Conservation (phyloP, 2,113 vertebrate genomes). For the Mesoclemmys tuberculata region DNA sequence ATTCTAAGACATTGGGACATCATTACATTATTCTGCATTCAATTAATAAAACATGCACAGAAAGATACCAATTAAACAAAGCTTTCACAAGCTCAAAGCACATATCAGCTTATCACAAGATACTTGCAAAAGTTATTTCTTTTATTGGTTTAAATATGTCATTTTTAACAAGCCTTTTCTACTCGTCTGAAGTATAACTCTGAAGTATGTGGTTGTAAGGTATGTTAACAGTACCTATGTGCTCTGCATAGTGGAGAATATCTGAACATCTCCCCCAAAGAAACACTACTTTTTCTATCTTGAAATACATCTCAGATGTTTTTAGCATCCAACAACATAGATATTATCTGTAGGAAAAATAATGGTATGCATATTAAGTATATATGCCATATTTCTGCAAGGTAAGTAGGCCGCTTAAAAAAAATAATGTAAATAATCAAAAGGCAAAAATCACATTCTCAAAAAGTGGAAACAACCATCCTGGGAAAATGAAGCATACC, state of each 20-base stretch:
- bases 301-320: neutral
- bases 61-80: neutral
- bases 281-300: neutral
- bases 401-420: neutral
- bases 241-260: neutral
- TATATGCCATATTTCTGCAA: neutral
- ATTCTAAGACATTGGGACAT: rapidly evolving
- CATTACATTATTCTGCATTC: neutral
- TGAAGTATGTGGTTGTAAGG: neutral
- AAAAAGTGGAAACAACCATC: neutral
- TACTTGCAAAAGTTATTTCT: constrained; percentile 4
- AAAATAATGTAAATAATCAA: neutral
- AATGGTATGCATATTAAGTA: neutral
- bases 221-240: neutral
- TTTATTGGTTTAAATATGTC: neutral
- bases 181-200: neutral
- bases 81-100: neutral
- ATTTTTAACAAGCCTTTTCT: neutral
- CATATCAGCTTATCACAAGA: neutral
- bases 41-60: constrained; percentile 1
- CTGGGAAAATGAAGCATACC: neutral
- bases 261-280: neutral
- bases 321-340: neutral
- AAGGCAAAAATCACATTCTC: neutral
- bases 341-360: neutral